A percentile compares a stretch with the other conserved stretches of the same genome.
Evolutionary conservation across 1,140 invertebrate genomes (phyloP).

Genomic region (Hyphantria cunea): DNA sequence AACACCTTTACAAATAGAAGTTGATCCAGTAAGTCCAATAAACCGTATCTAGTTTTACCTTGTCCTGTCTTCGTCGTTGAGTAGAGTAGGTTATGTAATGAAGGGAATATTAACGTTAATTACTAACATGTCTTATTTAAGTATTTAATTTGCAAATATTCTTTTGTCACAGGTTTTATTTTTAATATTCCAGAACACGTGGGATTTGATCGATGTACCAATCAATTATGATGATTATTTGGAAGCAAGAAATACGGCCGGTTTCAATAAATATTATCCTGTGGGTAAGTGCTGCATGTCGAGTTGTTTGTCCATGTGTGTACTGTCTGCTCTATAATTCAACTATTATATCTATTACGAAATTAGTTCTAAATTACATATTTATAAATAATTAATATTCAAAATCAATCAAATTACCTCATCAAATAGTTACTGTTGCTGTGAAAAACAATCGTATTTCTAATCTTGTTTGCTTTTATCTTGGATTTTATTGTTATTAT

Average conservation of each 20-base stretch:
- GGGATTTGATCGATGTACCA: slow-evolving; percentile 81
- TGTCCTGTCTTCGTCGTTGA: slow-evolving; percentile 14
- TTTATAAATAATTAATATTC: slow-evolving; percentile 2
- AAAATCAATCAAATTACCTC: no score
- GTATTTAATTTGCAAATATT: neutral
- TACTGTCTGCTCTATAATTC: no score
- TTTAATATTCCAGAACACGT: slow-evolving; percentile 82
- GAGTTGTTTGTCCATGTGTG: neutral
- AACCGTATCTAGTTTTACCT: slow-evolving; percentile 19
- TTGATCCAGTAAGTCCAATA: slow-evolving; percentile 84
- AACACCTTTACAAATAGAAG: slow-evolving; percentile 84
- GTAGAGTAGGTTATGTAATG: slow-evolving; percentile 9
- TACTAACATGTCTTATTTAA: slow-evolving; percentile 6
- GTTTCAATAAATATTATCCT: slow-evolving; percentile 83
- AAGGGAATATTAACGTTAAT: slow-evolving; percentile 16
- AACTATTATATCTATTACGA: no score
- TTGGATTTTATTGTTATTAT: no score
- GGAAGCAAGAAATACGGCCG: slow-evolving; percentile 81
- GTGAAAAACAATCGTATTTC: no score
- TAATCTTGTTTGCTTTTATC: no score
- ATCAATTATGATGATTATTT: slow-evolving; percentile 71
- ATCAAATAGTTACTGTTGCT: no score
- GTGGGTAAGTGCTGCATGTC: slow-evolving; percentile 69
- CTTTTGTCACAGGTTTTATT: neutral
- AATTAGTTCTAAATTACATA: neutral